A percentile compares a stretch with the other conserved stretches of the same genome.
These are phyloP conservation scores for Muscicapa adusta DNA, from an alignment of 2,113 vertebrate species.

Conservation along the genomic window DNA sequence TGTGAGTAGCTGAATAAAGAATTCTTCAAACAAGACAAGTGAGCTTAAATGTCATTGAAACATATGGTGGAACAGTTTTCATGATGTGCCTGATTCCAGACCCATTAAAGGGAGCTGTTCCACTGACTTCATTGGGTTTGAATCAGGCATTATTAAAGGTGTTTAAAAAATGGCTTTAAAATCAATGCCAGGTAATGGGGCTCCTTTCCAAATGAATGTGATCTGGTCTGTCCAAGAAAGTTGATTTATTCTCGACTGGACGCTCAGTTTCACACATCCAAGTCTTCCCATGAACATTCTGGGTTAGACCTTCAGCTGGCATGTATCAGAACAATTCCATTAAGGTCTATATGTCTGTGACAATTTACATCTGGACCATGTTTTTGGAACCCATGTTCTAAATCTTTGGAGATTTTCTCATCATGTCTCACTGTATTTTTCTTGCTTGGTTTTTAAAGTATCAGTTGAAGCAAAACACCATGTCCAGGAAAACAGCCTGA, in stretches of 20 bases:
- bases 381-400: neutral
- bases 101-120: neutral
- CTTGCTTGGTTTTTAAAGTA: neutral
- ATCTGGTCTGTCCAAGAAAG: neutral
- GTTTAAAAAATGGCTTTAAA: neutral
- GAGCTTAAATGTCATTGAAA: slow-evolving; percentile 22
- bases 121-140: slow-evolving; percentile 25
- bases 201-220: neutral
- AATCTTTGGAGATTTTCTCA: slow-evolving; percentile 35
- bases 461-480: neutral
- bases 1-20: slow-evolving; percentile 18
- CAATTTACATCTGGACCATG: slow-evolving; percentile 12
- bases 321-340: neutral
- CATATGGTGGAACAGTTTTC: slow-evolving; percentile 22
- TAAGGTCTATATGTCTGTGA: slow-evolving; percentile 22
- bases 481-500: neutral
- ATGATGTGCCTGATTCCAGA: neutral
- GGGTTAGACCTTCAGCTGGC: slow-evolving; percentile 34
- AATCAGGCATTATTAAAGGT: neutral
- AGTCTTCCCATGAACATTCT: neutral
- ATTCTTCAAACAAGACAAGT: neutral
- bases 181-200: neutral
- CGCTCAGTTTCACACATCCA: neutral
- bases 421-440: slow-evolving; percentile 34
- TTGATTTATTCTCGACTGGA: neutral